A percentile compares a stretch with the other conserved stretches of the same genome.
These are phyloP conservation scores for Podarcis raffonei DNA, from an alignment of 2,113 vertebrate species.

Conservation along the genomic window DNA sequence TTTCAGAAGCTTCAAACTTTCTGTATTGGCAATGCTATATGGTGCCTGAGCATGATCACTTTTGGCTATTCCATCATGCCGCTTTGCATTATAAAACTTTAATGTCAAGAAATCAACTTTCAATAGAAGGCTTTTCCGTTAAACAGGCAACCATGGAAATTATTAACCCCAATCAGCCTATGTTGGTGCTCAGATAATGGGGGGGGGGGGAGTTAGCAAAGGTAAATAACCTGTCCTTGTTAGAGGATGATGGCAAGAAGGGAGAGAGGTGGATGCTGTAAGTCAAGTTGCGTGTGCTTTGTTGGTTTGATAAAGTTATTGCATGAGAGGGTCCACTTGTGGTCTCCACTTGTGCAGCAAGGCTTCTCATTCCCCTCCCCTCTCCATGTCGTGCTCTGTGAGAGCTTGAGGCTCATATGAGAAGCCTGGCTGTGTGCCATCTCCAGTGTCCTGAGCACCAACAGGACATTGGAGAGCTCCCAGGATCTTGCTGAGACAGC, in stretches of 20 bases:
- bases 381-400: too few relatives aligned
- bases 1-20: neutral
- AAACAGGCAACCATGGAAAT: neutral
- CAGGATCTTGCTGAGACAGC: too few relatives aligned
- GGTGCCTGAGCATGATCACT: neutral
- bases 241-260: accelerated
- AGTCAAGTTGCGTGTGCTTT: accelerated
- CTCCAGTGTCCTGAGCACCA: too few relatives aligned
- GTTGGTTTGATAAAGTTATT: neutral
- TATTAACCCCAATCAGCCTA: slow-evolving; percentile 2
- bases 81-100: neutral
- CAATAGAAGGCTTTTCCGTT: slow-evolving; percentile 25
- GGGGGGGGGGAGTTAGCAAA: neutral
- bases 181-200: neutral
- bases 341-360: too few relatives aligned
- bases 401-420: too few relatives aligned
- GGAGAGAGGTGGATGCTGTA: neutral
- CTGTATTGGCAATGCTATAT: neutral
- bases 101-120: slow-evolving; percentile 20
- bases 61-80: neutral
- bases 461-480: too few relatives aligned
- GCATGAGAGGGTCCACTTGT: neutral
- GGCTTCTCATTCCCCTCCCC: too few relatives aligned
- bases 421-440: too few relatives aligned
- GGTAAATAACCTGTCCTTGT: neutral